phyloP scores from a whole-genome alignment of 2,113 vertebrate species.

The Mirza zaza region DNA sequence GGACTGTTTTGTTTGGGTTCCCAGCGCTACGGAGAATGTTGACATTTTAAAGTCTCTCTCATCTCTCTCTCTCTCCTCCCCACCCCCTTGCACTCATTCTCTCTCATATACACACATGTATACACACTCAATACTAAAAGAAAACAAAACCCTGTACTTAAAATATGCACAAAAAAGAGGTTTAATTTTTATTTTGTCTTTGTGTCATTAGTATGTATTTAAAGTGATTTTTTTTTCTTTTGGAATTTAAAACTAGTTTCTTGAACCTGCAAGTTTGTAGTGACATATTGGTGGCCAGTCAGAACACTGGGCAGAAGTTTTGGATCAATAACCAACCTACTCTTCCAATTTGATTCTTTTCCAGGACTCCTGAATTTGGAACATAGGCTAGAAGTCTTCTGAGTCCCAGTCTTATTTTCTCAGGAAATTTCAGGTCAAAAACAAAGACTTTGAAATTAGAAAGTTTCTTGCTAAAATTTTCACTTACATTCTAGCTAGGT shows the following conservation, averaged over 20 bases:
- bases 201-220: background rate
- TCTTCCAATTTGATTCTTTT: constrained; percentile 8
- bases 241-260: background rate
- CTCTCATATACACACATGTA: background rate
- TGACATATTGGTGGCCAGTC: constrained; percentile 4
- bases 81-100: no score
- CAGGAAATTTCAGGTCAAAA: background rate
- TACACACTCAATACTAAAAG: background rate
- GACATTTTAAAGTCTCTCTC: constrained; percentile 21
- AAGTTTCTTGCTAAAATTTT: background rate
- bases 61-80: background rate
- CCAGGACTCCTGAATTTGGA: background rate
- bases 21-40: constrained; percentile 51
- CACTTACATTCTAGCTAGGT: background rate
- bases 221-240: background rate
- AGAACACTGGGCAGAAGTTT: background rate
- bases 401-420: constrained; percentile 2
- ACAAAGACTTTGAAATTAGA: background rate
- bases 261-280: background rate
- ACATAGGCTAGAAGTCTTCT: constrained; percentile 4
- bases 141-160: background rate
- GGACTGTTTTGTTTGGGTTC: constrained; percentile 57
- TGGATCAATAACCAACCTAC: background rate
- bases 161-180: constrained; percentile 1
- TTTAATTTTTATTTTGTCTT: constrained; percentile 21